Base-by-base conservation (phyloP, 2,797 vertebrate genomes). In the Pangasius larnaudii region DNA sequence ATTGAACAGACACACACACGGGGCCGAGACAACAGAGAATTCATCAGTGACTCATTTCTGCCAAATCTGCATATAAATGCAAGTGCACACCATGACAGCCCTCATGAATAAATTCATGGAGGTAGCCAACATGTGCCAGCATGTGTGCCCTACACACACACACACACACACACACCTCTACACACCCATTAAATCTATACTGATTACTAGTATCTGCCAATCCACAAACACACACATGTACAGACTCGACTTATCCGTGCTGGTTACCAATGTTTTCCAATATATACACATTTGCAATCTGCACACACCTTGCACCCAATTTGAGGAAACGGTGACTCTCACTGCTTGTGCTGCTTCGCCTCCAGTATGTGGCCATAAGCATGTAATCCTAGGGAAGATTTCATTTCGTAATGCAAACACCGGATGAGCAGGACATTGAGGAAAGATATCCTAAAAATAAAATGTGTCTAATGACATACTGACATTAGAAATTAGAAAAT, bases 91-190 rank as follows among this genome's bases (percentile, higher is more conserved):
- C 58, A 74, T 65, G 93, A 91, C 88, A 85, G 85, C 67, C 61
- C 81, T 79, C 83, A 87, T 87, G 88, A 89, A 89, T 94, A 85
- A 93, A 95, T 94, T 94, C 94, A 93, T 94, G 93, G 94, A 94
- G 93, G 93, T 95, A 94, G 93, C 94, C 94, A 91, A 93, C 94
- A 91, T 93, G 92, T 93, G 92, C 94, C 94, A 93, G 93, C 72
- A 84, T 63, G 59, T 5, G 16, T 84, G 46, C 16, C 42, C 13
- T 63, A 56, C 42, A 14, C 83, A 56, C 46, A 24, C 46, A 53
- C 46, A 51, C 42, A 67, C 74, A 74, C 72, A 49, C 72, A 75
- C 19, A 79, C 83, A 77, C 51, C 51, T 75, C 16, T 65, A 82
- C 49, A 92, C 91, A 91, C 92, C 93, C 87, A 90, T 93, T 94